phyloP scores from a whole-genome alignment of 2,888 invertebrate genomes.

The Platycheirus rosarum region DNA sequence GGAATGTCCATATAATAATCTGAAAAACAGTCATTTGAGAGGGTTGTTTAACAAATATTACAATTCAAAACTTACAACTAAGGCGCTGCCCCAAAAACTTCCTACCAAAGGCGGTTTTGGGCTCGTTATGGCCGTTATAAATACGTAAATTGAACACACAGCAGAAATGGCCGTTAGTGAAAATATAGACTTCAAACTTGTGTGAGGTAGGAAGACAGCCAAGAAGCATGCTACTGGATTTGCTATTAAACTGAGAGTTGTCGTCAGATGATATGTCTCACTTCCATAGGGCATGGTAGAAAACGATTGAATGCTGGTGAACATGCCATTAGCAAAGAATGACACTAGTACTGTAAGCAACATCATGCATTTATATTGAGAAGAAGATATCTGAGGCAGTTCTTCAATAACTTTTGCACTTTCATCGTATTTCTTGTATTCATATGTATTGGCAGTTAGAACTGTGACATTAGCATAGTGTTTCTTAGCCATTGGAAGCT shows the following conservation, averaged over 20 bases:
- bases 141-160: slow-evolving; percentile 86
- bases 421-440: slow-evolving; percentile 76
- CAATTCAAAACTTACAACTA: slow-evolving; percentile 85
- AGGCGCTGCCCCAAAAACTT: slow-evolving; percentile 84
- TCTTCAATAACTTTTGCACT: slow-evolving; percentile 23
- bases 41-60: neutral
- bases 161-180: slow-evolving; percentile 83
- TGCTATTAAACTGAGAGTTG: slow-evolving; percentile 89
- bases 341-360: slow-evolving; percentile 84
- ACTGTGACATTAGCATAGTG: slow-evolving; percentile 81
- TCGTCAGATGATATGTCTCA: slow-evolving; percentile 89
- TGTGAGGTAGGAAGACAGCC: slow-evolving; percentile 85
- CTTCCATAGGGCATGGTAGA: slow-evolving; percentile 92
- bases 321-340: slow-evolving; percentile 89
- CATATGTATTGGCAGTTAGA: slow-evolving; percentile 80
- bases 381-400: slow-evolving; percentile 75
- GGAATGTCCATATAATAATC: slow-evolving; percentile 88
- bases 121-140: slow-evolving; percentile 88
- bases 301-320: slow-evolving; percentile 91
- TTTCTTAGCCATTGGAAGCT: slow-evolving; percentile 78
- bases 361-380: slow-evolving; percentile 79
- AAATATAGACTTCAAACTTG: slow-evolving; percentile 83
- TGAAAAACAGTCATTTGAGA: slow-evolving; percentile 82
- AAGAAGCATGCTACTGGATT: slow-evolving; percentile 90
- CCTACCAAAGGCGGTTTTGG: slow-evolving; percentile 88